phyloP scores from a whole-genome alignment of 2,888 invertebrate species.

The Gari tellinella region DNA sequence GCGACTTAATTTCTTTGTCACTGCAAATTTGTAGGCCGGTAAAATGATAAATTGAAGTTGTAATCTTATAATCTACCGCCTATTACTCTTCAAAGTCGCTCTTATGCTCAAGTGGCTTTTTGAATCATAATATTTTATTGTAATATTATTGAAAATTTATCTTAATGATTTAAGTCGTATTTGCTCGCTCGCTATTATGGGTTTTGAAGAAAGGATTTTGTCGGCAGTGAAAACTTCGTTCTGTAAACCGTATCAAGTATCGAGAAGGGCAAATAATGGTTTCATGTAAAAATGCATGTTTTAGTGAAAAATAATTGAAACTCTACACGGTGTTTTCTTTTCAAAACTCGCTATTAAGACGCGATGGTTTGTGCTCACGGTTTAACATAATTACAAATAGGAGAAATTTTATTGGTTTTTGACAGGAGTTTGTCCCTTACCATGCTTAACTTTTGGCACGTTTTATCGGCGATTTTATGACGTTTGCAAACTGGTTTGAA shows the following conservation, averaged over 20 bases:
- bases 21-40: no score
- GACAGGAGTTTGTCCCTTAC: background rate
- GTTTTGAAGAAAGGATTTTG: no score
- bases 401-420: conserved; percentile 2
- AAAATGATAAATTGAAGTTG: background rate
- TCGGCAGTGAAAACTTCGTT: no score
- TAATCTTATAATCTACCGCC: background rate
- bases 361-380: conserved; percentile 1
- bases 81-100: background rate
- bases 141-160: conserved; percentile 20
- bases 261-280: background rate
- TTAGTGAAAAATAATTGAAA: conserved; percentile 20
- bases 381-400: conserved; percentile 25
- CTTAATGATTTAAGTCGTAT: conserved; percentile 14
- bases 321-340: conserved; percentile 15
- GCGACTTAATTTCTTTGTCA: no score
- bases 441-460: no score
- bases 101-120: conserved; percentile 7
- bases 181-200: no score
- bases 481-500: no score
- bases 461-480: no score
- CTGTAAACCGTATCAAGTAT: no score
- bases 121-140: conserved; percentile 17
- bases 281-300: conserved; percentile 16
- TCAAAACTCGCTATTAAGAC: conserved; percentile 11